Base-by-base conservation (phyloP, 2,888 invertebrate genomes). In the Trissoscelio sp. region DNA sequence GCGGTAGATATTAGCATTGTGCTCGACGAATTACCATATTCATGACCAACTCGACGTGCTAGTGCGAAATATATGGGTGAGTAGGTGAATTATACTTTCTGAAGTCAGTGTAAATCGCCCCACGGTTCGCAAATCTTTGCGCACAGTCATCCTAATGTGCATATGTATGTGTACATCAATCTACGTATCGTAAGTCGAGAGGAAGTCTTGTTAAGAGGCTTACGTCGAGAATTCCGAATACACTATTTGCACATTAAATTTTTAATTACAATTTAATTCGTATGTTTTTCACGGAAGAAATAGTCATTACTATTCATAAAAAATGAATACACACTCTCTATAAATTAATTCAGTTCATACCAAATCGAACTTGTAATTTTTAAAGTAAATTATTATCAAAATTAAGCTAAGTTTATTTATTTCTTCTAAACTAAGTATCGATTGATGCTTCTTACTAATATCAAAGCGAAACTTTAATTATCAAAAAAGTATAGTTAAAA, bases 31-130 rank as follows among this genome's bases (percentile, higher is more conserved):
- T 84, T 80, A 84, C 78, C 83, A 82, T 83, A 83, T 85, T 85
- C 80, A 84, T 84, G 82, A 79, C 70, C 75, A 51, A 70, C 80
- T 67, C 64, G 79, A 70, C 79, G 69, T 66, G 73, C 70, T 69
- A 14, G 74, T 34, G 75, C 66, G 82, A 82, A 75, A 80, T 83
- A 73, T 81, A 83, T 75, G 73, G 72, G 64, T 73, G 77, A 83
- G 67, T 81, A 67, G 82, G 74, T 80, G 79, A 83, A 79, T 82
- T 83, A 82, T 83, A 81, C 82, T 81, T 80, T 83, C 74, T 70
- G 70, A 82, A 82, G 78, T 74, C 81, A 64, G 72, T 80, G 72
- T 81, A 80, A 80, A 82, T 82, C 78, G 78, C 48, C 77, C 75
- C 64, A 70, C 75, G 72, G 69, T 79, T 79, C 74, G 67, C 66